Percentiles rank a stretch among this genome's conserved stretches.
phyloP scores from a whole-genome alignment of 2,113 vertebrate genomes.

The human region DNA sequence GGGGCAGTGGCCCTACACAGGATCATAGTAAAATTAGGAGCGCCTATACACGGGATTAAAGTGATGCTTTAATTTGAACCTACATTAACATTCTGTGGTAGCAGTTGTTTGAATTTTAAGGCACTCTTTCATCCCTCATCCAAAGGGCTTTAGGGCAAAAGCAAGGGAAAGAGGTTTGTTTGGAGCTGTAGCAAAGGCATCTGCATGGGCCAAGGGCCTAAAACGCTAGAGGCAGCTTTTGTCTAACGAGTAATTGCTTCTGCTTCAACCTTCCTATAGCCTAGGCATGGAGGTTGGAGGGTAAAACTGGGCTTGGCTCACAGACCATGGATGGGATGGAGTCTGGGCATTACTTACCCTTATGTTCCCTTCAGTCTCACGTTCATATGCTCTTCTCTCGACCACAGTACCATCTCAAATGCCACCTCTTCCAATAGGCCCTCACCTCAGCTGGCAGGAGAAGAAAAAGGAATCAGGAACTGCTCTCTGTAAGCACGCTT shows the following conservation, averaged over 20 bases:
- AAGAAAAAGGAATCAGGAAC: not conserved
- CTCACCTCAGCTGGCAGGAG: not conserved
- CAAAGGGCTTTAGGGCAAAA: not conserved
- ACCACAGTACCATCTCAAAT: not conserved
- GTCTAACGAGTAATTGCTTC: not conserved
- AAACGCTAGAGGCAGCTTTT: not conserved
- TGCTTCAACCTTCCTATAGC: not conserved
- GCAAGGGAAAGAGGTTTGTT: not conserved
- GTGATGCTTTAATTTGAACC: not conserved
- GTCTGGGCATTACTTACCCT: not conserved
- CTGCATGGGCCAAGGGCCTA: rapidly evolving
- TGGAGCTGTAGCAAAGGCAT: not conserved
- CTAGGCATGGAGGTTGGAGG: rapidly evolving
- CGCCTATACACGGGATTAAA: not conserved
- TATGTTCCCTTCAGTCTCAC: not conserved
- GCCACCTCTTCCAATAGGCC: not conserved
- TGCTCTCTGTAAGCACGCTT: not conserved
- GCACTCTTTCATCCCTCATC: not conserved
- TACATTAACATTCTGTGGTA: not conserved
- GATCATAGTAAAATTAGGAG: not conserved
- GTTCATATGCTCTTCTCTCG: not conserved
- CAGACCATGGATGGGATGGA: not conserved
- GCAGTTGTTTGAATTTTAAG: not conserved
- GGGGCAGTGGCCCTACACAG: not conserved
- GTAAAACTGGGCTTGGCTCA: rapidly evolving